A percentile compares a stretch with the other conserved stretches of the same genome.
Evolutionary conservation across 2,113 vertebrate genomes (phyloP).

Genomic region (Hippocampus comes): DNA sequence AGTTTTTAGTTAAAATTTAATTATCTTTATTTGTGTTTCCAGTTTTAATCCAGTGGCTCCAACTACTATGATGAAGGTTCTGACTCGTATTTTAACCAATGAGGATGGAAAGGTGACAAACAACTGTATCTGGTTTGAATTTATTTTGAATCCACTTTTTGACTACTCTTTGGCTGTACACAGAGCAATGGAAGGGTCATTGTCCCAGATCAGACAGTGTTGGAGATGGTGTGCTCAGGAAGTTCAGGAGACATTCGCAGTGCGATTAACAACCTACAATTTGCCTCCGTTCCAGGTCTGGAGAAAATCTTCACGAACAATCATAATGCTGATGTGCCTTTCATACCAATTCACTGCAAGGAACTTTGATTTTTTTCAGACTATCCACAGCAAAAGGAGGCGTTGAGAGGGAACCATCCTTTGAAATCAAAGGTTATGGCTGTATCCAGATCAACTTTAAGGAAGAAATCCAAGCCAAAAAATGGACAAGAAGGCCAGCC

Average conservation of each 20-base stretch:
- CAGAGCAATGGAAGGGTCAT: constrained; percentile 76
- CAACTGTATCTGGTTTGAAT: background rate
- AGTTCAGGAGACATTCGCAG: constrained; percentile 92
- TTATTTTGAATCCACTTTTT: background rate
- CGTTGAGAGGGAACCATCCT: constrained; percentile 66
- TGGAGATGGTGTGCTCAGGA: constrained; percentile 84
- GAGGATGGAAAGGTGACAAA: constrained; percentile 81
- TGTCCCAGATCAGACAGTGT: constrained; percentile 68
- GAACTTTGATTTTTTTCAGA: constrained; percentile 40
- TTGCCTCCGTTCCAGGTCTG: constrained; percentile 81
- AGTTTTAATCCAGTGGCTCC: constrained; percentile 96
- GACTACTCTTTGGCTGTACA: constrained; percentile 21
- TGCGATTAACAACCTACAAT: constrained; percentile 94
- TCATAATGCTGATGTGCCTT: background rate
- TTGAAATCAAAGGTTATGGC: constrained; percentile 49
- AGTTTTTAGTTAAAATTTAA: background rate
- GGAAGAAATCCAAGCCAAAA: constrained; percentile 46
- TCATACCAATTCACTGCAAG: background rate
- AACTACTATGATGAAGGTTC: constrained; percentile 89
- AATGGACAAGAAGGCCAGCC: constrained; percentile 68
- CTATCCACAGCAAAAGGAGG: constrained; percentile 63
- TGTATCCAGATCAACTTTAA: constrained; percentile 62
- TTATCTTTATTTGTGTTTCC: constrained; percentile 32
- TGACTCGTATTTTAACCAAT: constrained; percentile 77
- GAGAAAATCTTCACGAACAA: background rate